Percentiles rank a stretch among this genome's conserved stretches.
Conservation (phyloP, 1,140 invertebrate species). For the Asbolus verrucosus region DNA sequence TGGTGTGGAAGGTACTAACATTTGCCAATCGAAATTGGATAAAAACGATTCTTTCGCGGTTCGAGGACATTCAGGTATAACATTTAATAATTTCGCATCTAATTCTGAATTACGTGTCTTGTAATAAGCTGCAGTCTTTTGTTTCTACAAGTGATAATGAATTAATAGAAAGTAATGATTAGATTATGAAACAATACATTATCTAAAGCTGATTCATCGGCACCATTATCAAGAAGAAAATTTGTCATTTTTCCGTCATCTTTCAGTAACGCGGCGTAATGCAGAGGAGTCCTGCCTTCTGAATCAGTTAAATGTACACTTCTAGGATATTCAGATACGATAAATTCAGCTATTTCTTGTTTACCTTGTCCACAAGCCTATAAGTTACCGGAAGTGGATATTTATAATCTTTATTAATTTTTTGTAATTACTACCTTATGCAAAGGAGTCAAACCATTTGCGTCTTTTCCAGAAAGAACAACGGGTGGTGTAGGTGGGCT, state of each 20-base stretch:
- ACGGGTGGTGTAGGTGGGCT: slow-evolving; percentile 78
- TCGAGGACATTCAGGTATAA: slow-evolving; percentile 83
- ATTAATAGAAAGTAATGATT: slow-evolving; percentile 27
- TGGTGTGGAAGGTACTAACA: slow-evolving; percentile 68
- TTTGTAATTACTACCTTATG: slow-evolving; percentile 75
- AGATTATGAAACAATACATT: slow-evolving; percentile 75
- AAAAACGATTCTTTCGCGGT: slow-evolving; percentile 76
- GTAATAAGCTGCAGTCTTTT: slow-evolving; percentile 84
- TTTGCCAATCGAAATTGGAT: slow-evolving; percentile 79
- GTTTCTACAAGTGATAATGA: slow-evolving; percentile 74
- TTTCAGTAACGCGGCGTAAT: slow-evolving; percentile 85
- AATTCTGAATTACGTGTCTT: slow-evolving; percentile 79
- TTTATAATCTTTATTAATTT: not conserved
- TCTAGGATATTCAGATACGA: slow-evolving; percentile 78
- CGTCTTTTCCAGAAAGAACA: slow-evolving; percentile 82
- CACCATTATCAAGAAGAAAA: slow-evolving; percentile 78
- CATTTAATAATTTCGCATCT: slow-evolving; percentile 74
- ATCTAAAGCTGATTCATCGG: slow-evolving; percentile 83
- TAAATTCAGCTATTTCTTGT: slow-evolving; percentile 77
- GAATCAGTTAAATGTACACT: slow-evolving; percentile 77
- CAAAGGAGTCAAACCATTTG: slow-evolving; percentile 82
- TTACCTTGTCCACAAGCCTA: slow-evolving; percentile 86
- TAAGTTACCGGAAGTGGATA: not conserved
- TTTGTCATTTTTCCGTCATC: slow-evolving; percentile 80
- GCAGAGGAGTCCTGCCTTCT: slow-evolving; percentile 89